A percentile compares a stretch with the other conserved stretches of the same genome.
These are phyloP conservation scores for Embidobia sp. DNA, from an alignment of 2,888 invertebrate genomes.

Conservation along the genomic window DNA sequence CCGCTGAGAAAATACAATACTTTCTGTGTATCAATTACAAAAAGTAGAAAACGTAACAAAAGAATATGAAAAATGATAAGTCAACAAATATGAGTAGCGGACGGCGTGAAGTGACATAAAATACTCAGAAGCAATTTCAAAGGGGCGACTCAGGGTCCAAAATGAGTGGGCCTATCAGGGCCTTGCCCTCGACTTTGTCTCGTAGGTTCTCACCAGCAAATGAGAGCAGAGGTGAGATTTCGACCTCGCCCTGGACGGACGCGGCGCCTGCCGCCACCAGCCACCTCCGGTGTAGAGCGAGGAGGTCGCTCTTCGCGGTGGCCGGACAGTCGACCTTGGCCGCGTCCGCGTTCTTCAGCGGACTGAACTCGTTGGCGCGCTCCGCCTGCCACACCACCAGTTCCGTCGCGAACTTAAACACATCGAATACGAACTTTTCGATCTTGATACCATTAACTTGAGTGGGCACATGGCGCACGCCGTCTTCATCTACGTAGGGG, in stretches of 20 bases:
- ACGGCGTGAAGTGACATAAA: neutral
- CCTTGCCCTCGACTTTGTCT: slow-evolving; percentile 85
- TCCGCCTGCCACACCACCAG: slow-evolving; percentile 97
- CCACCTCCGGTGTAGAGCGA: slow-evolving; percentile 89
- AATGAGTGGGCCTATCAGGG: slow-evolving; percentile 85
- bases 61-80: no score
- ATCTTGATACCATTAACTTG: slow-evolving; percentile 98
- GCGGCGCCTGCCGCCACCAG: slow-evolving; percentile 91
- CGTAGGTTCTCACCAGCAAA: slow-evolving; percentile 96
- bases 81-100: neutral
- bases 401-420: slow-evolving; percentile 95
- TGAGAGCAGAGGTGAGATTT: slow-evolving; percentile 95
- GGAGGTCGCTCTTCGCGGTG: slow-evolving; percentile 91
- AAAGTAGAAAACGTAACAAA: no score
- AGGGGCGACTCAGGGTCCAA: no score
- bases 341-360: slow-evolving; percentile 95
- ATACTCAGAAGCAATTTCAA: no score
- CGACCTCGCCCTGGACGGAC: slow-evolving; percentile 86
- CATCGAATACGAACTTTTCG: slow-evolving; percentile 99
- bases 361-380: slow-evolving; percentile 97
- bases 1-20: no score
- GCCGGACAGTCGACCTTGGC: slow-evolving; percentile 95
- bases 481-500: slow-evolving; percentile 89
- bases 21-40: no score
- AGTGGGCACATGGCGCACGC: slow-evolving; percentile 88